Conservation (phyloP, 1,140 invertebrate genomes). For the Rhizoglyphus robini region DNA sequence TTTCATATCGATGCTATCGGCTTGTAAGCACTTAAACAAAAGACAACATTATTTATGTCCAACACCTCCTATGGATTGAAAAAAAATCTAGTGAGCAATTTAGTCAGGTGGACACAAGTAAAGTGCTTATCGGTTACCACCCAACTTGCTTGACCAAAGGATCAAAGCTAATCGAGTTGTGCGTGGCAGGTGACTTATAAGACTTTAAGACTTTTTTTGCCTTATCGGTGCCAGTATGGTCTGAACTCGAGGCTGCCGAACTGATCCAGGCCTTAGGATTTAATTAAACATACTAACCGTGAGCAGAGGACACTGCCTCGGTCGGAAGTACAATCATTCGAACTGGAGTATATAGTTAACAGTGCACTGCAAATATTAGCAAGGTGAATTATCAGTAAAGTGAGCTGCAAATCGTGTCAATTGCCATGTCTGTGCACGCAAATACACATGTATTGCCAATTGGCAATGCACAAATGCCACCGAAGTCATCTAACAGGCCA, state of each 20-base stretch:
- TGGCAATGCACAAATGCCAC: neutral
- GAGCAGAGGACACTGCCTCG: neutral
- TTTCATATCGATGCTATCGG: slow-evolving; percentile 5
- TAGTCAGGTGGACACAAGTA: too few relatives aligned
- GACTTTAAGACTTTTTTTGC: too few relatives aligned
- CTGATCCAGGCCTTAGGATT: neutral
- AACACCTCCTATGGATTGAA: too few relatives aligned
- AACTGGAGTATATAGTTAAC: neutral
- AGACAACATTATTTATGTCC: too few relatives aligned
- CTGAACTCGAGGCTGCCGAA: too few relatives aligned
- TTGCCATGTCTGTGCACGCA: neutral
- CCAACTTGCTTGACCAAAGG: too few relatives aligned
- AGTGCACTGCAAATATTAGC: neutral
- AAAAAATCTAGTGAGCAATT: too few relatives aligned
- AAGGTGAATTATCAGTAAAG: slow-evolving; percentile 6
- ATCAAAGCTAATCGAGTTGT: too few relatives aligned
- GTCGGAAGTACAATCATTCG: neutral
- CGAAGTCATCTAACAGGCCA: neutral
- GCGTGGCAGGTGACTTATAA: too few relatives aligned
- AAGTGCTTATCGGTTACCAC: too few relatives aligned
- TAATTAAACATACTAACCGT: slow-evolving; percentile 9
- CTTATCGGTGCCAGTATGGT: neutral
- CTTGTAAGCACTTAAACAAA: too few relatives aligned
- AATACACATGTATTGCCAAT: neutral
- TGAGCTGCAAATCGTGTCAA: neutral